Base-by-base conservation (phyloP, 2,113 vertebrate genomes). In the Toxotes jaculatrix region DNA sequence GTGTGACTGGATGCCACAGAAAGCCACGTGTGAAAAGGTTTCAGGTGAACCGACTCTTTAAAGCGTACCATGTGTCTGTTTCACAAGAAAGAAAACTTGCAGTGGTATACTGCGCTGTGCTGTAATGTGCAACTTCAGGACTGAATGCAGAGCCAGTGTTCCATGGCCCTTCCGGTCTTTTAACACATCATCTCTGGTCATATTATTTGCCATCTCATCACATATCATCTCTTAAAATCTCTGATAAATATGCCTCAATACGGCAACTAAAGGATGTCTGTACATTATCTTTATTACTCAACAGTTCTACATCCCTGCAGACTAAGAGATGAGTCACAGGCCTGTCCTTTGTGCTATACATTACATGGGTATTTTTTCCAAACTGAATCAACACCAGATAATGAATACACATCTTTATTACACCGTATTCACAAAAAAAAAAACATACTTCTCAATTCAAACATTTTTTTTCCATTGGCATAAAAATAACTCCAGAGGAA, bases 351-450 rank as follows among this genome's bases (percentile, higher is more conserved):
- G 49, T n/a, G 7, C 21, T 7, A 27, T 16, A 27, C 2, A 42
- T n/a, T 9, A 38, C 40, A 63, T 23, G 1, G 16, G 17, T 19
- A 7, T 34, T 45, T 27, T 32, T 19, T 5, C 19, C 3, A 74
- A 79, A 71, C 3, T 2, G 38, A 69, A 77, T 10, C 4, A 13
- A 87, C 49, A 79, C 51, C n/a, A 66, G 2, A 19, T 79, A 64
- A 82, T 36, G 76, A 79, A 85, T 82, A 71, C 78, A 83, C 23
- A 74, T 73, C n/a, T 91, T 93, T 91, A 93, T 90, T 91, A 88
- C 59, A 92, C 32, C 5, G 36, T 79, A 71, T 74, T 87, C 80
- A 86, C 79, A 89, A 40, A 81, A 27, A 27, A 27, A 27, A 27
- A 27, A 77, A 69, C 61, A 84, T 49, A 63, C 17, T 56, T 65